Percentiles rank a stretch among this genome's conserved stretches.
Conservation (phyloP, 2,888 invertebrate species). For the Steinernema scapterisci region DNA sequence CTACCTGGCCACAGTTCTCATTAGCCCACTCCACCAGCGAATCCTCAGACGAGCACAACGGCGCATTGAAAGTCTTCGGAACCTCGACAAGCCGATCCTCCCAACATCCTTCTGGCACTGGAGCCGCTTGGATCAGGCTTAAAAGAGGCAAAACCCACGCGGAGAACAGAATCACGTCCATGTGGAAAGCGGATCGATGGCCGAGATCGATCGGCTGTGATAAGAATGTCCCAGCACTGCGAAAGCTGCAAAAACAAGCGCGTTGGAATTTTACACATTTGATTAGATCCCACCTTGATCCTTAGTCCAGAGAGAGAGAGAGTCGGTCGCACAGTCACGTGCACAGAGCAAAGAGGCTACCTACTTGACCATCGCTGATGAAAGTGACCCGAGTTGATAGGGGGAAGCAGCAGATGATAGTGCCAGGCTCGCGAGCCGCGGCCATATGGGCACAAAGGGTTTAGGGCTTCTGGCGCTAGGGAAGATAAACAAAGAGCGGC, state of each 20-base stretch:
- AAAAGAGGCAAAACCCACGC: neutral
- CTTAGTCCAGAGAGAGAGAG: no score
- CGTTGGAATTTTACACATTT: no score
- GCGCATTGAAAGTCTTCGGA: neutral
- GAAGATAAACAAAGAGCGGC: neutral
- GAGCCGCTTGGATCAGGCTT: neutral
- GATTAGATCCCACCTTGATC: no score
- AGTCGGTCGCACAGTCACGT: neutral
- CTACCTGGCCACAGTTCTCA: constrained; percentile 5
- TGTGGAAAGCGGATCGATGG: neutral
- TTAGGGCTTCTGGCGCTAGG: neutral
- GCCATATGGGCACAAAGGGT: no score
- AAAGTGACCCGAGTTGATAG: neutral
- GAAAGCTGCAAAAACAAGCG: no score
- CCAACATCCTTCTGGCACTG: neutral
- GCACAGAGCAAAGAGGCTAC: neutral
- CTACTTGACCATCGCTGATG: neutral
- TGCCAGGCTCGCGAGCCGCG: no score
- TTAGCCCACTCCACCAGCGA: constrained; percentile 16
- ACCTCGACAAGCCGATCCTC: constrained; percentile 2
- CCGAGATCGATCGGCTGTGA: no score
- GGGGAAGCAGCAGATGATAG: neutral
- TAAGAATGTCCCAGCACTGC: no score
- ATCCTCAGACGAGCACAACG: neutral
- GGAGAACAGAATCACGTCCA: neutral